phyloP scores from a whole-genome alignment of 2,113 vertebrate species.

The Orycteropus afer region DNA sequence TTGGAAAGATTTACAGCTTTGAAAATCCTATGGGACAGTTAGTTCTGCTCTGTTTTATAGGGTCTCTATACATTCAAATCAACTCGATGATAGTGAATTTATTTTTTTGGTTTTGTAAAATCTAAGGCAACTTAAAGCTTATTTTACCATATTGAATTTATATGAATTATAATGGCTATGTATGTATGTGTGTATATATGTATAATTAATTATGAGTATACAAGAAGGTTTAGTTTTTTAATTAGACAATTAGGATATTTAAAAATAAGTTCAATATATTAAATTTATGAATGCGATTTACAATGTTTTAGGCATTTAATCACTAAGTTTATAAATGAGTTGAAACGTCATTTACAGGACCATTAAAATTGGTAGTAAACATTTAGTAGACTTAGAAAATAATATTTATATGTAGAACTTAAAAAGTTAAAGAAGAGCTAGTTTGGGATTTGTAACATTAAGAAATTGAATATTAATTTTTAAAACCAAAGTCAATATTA shows the following conservation, averaged over 20 bases:
- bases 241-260: conserved; percentile 66
- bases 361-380: conserved; percentile 50
- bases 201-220: conserved; percentile 60
- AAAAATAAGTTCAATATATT: conserved; percentile 66
- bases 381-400: conserved; percentile 61
- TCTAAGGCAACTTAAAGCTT: background rate
- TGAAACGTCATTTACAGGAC: conserved; percentile 27
- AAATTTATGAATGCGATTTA: conserved; percentile 57
- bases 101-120: no score
- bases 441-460: conserved; percentile 61
- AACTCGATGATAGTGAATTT: no score
- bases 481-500: conserved; percentile 50
- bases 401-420: conserved; percentile 52
- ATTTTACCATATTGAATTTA: conserved; percentile 35
- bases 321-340: conserved; percentile 56
- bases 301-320: conserved; percentile 66
- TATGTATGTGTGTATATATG: no score
- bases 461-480: conserved; percentile 67
- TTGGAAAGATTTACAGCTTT: no score
- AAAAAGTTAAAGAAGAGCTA: conserved; percentile 47
- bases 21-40: no score
- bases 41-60: no score
- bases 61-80: no score
- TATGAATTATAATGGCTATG: background rate
- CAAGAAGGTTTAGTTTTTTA: conserved; percentile 65